Evolutionary conservation across 2,888 invertebrate genomes (phyloP).

Genomic region (Pterostichus niger): DNA sequence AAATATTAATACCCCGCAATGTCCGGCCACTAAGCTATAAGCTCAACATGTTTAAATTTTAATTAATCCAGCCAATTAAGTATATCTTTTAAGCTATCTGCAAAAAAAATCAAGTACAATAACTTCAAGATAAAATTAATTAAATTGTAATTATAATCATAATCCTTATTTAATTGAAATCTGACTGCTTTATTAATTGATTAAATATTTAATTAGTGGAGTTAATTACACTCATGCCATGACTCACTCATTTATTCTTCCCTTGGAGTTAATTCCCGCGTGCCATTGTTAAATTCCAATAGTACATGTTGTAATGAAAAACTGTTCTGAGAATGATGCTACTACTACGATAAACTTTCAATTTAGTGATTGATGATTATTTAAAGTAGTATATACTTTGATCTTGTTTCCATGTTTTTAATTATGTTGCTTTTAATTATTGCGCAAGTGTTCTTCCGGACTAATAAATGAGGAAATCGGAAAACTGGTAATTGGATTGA

Average conservation of each 20-base stretch:
- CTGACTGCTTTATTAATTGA: slow-evolving; percentile 61
- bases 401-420: slow-evolving; percentile 3
- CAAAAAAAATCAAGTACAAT: slow-evolving; percentile 30
- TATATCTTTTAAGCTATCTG: slow-evolving; percentile 25
- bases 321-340: background rate
- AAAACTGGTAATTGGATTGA: slow-evolving; percentile 24
- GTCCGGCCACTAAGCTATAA: background rate
- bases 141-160: slow-evolving; percentile 59
- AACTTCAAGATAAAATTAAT: slow-evolving; percentile 44
- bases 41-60: slow-evolving; percentile 11
- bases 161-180: slow-evolving; percentile 63
- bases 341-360: too few species aligned
- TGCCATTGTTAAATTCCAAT: background rate
- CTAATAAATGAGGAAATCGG: slow-evolving; percentile 23
- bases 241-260: slow-evolving; percentile 1
- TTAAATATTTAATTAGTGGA: slow-evolving; percentile 60
- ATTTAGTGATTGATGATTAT: slow-evolving; percentile 10
- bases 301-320: background rate
- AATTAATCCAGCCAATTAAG: slow-evolving; percentile 34
- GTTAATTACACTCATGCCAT: slow-evolving; percentile 4
- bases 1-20: slow-evolving; percentile 4
- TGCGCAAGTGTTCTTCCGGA: background rate
- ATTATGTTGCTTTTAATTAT: slow-evolving; percentile 30
- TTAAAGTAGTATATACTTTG: background rate
- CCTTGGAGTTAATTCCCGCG: background rate